Conservation (phyloP, 2,113 vertebrate genomes). For the Hippocampus comes region DNA sequence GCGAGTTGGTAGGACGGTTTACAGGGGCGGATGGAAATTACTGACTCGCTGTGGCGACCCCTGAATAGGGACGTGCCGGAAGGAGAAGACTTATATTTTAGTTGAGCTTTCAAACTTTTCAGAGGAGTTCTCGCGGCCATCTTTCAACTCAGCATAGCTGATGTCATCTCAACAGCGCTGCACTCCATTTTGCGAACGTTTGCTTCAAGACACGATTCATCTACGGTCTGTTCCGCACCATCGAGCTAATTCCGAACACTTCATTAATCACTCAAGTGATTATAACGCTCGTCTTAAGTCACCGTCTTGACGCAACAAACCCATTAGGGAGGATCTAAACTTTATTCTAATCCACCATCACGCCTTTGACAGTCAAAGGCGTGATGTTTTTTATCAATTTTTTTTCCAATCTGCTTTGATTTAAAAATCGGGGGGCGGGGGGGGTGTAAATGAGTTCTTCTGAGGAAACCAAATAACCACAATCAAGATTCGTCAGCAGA, state of each 20-base stretch:
- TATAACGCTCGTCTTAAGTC: no score
- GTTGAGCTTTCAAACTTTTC: no score
- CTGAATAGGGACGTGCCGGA: no score
- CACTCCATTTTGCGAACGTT: not conserved
- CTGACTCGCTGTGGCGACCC: no score
- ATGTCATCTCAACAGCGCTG: not conserved
- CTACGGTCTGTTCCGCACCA: not conserved
- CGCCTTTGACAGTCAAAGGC: not conserved
- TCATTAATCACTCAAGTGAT: conserved; percentile 23
- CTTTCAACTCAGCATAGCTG: not conserved
- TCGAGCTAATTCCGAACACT: not conserved
- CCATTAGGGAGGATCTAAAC: not conserved
- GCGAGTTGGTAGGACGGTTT: no score
- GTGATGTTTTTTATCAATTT: not conserved
- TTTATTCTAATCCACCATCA: no score
- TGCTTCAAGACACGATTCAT: not conserved
- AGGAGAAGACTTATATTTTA: no score
- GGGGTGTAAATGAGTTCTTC: conserved; percentile 7
- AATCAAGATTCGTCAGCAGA: conserved; percentile 27
- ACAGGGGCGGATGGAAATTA: no score
- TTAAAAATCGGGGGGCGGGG: not conserved
- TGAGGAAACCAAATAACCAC: conserved; percentile 9
- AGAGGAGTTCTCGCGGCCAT: not conserved
- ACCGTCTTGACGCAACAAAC: not conserved
- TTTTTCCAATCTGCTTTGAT: not conserved